phyloP scores from a whole-genome alignment of 2,888 invertebrate species.

The Crocallis elinguaria region DNA sequence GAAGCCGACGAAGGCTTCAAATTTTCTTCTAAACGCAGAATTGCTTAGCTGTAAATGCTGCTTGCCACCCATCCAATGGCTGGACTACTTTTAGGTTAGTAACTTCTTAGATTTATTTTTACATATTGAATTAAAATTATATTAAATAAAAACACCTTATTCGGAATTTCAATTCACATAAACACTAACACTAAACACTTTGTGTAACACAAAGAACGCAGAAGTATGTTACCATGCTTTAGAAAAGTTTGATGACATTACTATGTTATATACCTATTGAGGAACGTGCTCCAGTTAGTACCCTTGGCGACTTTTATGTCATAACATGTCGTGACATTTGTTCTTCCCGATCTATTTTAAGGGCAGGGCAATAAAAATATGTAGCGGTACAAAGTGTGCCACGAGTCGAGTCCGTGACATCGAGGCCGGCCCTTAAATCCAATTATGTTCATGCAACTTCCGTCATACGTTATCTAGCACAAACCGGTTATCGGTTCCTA shows the following conservation, averaged over 20 bases:
- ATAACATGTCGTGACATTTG: slow-evolving; percentile 2
- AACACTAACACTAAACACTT: too few relatives aligned
- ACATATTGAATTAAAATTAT: too few relatives aligned
- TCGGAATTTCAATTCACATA: too few relatives aligned
- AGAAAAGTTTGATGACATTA: slow-evolving; percentile 5
- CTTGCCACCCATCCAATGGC: too few relatives aligned
- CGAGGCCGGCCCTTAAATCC: slow-evolving; percentile 37
- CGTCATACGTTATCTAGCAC: slow-evolving; percentile 33
- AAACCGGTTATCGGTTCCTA: slow-evolving; percentile 14
- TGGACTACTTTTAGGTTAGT: too few relatives aligned
- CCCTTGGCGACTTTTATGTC: neutral
- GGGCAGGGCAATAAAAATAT: slow-evolving; percentile 21
- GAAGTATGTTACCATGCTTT: too few relatives aligned
- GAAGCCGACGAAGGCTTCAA: too few relatives aligned
- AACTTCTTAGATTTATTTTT: too few relatives aligned
- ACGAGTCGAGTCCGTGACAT: slow-evolving; percentile 34
- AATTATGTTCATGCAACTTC: slow-evolving; percentile 38
- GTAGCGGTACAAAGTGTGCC: slow-evolving; percentile 21
- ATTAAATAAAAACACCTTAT: too few relatives aligned
- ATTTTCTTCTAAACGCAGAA: too few relatives aligned
- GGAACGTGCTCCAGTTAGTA: neutral
- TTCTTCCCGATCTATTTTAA: neutral
- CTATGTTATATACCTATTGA: neutral
- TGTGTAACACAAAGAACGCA: too few relatives aligned
- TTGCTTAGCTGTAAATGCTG: too few relatives aligned